Conservation (phyloP, 1,140 invertebrate genomes). For the Cydia amplana region DNA sequence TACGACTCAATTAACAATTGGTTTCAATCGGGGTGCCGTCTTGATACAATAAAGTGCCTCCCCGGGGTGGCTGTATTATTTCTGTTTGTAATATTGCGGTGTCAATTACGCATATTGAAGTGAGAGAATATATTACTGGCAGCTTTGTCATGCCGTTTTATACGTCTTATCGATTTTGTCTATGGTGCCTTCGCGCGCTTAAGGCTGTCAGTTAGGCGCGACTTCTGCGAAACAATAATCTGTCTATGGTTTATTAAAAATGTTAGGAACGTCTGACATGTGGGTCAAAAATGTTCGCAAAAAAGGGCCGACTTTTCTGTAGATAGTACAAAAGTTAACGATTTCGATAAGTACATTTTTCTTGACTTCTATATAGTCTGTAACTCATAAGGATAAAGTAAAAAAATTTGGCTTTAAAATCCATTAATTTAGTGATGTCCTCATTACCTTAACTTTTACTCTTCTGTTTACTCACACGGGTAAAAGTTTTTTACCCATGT, state of each 20-base stretch:
- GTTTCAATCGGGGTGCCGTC: constrained; percentile 78
- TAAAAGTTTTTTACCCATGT: too few species aligned
- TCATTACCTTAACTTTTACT: too few species aligned
- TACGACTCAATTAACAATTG: constrained; percentile 79
- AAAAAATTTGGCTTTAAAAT: too few species aligned
- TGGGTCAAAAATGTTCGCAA: neutral
- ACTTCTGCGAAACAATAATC: neutral
- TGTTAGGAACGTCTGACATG: too few species aligned
- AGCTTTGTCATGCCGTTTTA: constrained; percentile 29
- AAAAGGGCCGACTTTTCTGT: too few species aligned
- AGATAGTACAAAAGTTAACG: too few species aligned
- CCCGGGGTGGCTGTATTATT: constrained; percentile 68
- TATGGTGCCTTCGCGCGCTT: constrained; percentile 43
- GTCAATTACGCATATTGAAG: constrained; percentile 77
- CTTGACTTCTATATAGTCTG: too few species aligned
- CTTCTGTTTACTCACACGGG: too few species aligned
- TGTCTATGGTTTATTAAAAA: constrained; percentile 14
- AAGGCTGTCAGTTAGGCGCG: constrained; percentile 17
- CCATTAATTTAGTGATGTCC: too few species aligned
- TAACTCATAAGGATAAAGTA: too few species aligned
- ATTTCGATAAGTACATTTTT: too few species aligned
- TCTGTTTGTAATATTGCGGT: constrained; percentile 78
- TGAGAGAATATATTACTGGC: constrained; percentile 45
- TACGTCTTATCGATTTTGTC: constrained; percentile 55
- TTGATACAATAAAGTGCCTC: constrained; percentile 71